phyloP scores from a whole-genome alignment of 1,140 invertebrate genomes.

The Ceratitis capitata region DNA sequence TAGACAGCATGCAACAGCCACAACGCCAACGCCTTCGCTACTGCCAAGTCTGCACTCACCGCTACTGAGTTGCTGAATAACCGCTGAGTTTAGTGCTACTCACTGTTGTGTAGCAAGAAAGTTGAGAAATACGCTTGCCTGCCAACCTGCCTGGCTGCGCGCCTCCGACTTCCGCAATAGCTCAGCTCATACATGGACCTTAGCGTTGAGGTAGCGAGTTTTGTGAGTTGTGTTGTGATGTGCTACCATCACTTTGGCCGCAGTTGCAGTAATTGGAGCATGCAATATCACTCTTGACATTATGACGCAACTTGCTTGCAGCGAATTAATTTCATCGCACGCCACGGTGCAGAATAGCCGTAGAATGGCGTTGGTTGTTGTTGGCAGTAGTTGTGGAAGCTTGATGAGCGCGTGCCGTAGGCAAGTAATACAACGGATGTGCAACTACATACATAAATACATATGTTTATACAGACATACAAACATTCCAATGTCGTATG shows the following conservation, averaged over 20 bases:
- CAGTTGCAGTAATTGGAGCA: constrained; percentile 58
- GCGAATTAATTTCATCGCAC: constrained; percentile 43
- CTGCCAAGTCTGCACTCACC: not conserved
- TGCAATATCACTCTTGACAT: constrained; percentile 65
- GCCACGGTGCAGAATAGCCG: not conserved
- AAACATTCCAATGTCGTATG: no score
- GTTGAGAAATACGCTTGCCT: not conserved
- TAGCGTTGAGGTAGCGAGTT: no score
- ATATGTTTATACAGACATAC: not conserved
- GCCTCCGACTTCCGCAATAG: not conserved
- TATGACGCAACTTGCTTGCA: constrained; percentile 51
- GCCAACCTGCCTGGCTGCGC: not conserved
- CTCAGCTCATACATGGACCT: not conserved
- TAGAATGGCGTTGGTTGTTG: not conserved
- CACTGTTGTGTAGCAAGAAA: not conserved
- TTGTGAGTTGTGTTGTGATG: not conserved
- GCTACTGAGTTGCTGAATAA: not conserved
- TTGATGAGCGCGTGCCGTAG: not conserved
- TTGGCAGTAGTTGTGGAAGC: not conserved
- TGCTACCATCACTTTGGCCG: not conserved
- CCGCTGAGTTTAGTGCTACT: not conserved
- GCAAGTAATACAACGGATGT: no score
- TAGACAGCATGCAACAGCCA: not conserved
- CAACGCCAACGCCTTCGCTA: not conserved
- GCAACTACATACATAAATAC: not conserved